A percentile compares a stretch with the other conserved stretches of the same genome.
phyloP scores from a whole-genome alignment of 2,797 vertebrate genomes.

The Hozukius guyotensis region DNA sequence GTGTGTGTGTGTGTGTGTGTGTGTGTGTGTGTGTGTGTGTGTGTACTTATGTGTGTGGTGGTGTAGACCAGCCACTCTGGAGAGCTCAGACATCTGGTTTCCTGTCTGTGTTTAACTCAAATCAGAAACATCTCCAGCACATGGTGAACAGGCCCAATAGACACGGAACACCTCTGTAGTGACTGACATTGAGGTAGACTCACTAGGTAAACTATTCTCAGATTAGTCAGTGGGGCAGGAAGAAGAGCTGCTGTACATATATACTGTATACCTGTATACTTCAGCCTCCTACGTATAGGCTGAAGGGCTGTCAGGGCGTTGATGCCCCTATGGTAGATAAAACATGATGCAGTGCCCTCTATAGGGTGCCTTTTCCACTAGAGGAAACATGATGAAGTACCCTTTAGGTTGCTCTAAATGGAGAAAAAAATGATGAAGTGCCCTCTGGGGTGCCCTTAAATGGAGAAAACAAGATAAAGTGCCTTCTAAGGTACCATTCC shows the following conservation, averaged over 20 bases:
- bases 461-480: not conserved
- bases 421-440: not conserved
- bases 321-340: too few species aligned
- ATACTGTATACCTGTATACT: not conserved
- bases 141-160: slow-evolving; percentile 72
- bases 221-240: not conserved
- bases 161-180: slow-evolving; percentile 36
- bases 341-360: too few species aligned
- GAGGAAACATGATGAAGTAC: too few species aligned
- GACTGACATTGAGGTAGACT: slow-evolving; percentile 25
- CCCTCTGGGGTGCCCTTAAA: not conserved
- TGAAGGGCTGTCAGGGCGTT: not conserved
- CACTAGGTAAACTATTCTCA: not conserved
- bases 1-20: not conserved
- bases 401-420: not conserved
- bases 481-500: not conserved
- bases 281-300: not conserved
- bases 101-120: slow-evolving; percentile 94
- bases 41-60: not conserved
- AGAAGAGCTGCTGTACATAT: not conserved
- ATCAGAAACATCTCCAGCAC: slow-evolving; percentile 89
- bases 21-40: not conserved
- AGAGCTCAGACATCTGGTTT: slow-evolving; percentile 95
- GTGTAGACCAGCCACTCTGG: slow-evolving; percentile 48
- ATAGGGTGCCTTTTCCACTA: too few species aligned